Conservation (phyloP, 2,888 invertebrate species). For the Agrilus biguttatus region DNA sequence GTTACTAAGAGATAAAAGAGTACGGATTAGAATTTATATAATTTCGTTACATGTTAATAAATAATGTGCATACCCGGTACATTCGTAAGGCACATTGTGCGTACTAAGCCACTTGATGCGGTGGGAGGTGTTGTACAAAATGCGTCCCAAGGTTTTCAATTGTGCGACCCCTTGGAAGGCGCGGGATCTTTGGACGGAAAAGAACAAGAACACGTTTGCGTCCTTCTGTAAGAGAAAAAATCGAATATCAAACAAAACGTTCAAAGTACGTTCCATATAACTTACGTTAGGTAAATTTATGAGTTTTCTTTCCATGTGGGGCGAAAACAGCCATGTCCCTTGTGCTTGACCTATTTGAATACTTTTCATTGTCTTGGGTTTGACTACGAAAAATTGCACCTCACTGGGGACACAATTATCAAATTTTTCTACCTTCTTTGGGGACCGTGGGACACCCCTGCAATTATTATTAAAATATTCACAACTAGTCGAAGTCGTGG, state of each 20-base stretch:
- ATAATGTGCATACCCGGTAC: too few relatives aligned
- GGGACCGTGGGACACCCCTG: neutral
- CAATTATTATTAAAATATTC: too few relatives aligned
- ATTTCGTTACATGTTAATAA: too few relatives aligned
- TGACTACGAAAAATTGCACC: conserved; percentile 44
- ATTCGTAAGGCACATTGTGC: too few relatives aligned
- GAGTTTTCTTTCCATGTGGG: conserved; percentile 44
- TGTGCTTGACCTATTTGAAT: conserved; percentile 41
- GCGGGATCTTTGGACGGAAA: too few relatives aligned
- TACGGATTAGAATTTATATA: too few relatives aligned
- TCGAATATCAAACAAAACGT: neutral
- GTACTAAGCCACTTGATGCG: too few relatives aligned
- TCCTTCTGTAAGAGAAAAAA: neutral
- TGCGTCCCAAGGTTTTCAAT: too few relatives aligned
- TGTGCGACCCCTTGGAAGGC: too few relatives aligned
- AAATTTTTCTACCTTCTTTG: conserved; percentile 24
- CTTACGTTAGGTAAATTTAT: conserved; percentile 42
- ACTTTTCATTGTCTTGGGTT: conserved; percentile 39
- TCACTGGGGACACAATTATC: conserved; percentile 23
- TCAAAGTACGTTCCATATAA: conserved; percentile 1
- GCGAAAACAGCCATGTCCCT: conserved; percentile 44
- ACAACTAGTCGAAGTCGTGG: too few relatives aligned
- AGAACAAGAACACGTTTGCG: neutral
- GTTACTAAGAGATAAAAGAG: too few relatives aligned
- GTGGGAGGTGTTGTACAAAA: too few relatives aligned